Evolutionary conservation across 2,113 vertebrate genomes (phyloP).

Genomic region (Myanophis thanlyinensis): DNA sequence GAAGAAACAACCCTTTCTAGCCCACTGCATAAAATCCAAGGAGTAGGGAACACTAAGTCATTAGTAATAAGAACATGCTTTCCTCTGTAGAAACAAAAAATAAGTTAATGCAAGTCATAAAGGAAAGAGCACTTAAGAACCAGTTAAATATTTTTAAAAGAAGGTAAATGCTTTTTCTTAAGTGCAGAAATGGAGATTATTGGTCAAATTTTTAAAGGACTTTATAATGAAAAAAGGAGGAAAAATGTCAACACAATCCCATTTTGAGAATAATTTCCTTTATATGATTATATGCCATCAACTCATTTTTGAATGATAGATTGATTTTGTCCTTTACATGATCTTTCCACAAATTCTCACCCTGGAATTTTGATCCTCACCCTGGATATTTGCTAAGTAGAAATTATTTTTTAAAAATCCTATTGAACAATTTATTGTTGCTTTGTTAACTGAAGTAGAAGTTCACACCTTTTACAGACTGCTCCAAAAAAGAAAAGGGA

Average conservation of each 20-base stretch:
- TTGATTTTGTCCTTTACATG: not conserved
- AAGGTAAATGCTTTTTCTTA: slow-evolving; percentile 13
- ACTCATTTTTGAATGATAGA: not conserved
- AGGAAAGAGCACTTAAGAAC: slow-evolving; percentile 11
- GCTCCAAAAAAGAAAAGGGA: not conserved
- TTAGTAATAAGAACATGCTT: not conserved
- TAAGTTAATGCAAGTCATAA: not conserved
- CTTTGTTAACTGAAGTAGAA: not conserved
- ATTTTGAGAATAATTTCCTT: not conserved
- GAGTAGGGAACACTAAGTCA: slow-evolving; percentile 19
- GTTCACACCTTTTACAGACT: not conserved
- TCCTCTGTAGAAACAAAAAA: slow-evolving; percentile 10
- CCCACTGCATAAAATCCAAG: slow-evolving; percentile 10
- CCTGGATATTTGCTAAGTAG: not conserved
- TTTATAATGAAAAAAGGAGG: slow-evolving; percentile 19
- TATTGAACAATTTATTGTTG: not conserved
- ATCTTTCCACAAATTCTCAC: not conserved
- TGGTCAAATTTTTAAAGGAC: slow-evolving; percentile 23
- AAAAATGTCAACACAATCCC: not conserved
- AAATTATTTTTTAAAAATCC: not conserved
- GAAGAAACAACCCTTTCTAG: slow-evolving; percentile 3
- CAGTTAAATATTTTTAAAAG: slow-evolving; percentile 18
- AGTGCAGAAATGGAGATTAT: slow-evolving; percentile 2
- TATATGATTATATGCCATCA: not conserved
- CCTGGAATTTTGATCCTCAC: not conserved